Conservation (phyloP, 2,797 vertebrate species). For the Tachyglossus aculeatus region DNA sequence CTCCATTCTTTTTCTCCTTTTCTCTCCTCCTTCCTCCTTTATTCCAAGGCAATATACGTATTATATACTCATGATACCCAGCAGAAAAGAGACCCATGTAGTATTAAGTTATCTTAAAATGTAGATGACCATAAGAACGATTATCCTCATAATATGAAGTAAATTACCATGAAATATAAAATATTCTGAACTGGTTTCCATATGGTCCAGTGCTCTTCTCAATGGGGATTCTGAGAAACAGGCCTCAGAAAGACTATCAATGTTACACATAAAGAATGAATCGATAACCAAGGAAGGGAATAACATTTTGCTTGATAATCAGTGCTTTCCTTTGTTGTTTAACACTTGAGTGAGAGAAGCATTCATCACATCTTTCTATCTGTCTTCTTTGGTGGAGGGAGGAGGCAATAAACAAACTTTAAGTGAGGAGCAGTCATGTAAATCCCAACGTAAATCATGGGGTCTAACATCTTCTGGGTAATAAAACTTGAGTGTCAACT, state of each 20-base stretch:
- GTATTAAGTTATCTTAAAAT: no score
- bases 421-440: slow-evolving; percentile 6
- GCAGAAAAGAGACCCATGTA: no score
- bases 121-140: no score
- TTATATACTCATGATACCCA: not conserved
- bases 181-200: not conserved
- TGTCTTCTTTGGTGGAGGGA: not conserved
- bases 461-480: not conserved
- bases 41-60: not conserved
- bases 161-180: not conserved
- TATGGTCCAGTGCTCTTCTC: not conserved
- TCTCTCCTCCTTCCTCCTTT: not conserved
- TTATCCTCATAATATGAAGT: no score
- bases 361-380: slow-evolving; percentile 15
- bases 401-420: slow-evolving; percentile 19
- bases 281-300: not conserved
- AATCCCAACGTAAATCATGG: slow-evolving; percentile 20
- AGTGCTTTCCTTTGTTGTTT: not conserved
- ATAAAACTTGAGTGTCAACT: slow-evolving; percentile 37
- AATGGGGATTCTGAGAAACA: slow-evolving; percentile 2
- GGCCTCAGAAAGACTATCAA: not conserved
- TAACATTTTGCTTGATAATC: slow-evolving; percentile 17
- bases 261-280: not conserved
- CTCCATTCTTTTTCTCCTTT: not conserved
- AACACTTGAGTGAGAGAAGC: slow-evolving; percentile 2